phyloP scores from a whole-genome alignment of 2,113 vertebrate species.

The Pseudorectes ferrugineus region DNA sequence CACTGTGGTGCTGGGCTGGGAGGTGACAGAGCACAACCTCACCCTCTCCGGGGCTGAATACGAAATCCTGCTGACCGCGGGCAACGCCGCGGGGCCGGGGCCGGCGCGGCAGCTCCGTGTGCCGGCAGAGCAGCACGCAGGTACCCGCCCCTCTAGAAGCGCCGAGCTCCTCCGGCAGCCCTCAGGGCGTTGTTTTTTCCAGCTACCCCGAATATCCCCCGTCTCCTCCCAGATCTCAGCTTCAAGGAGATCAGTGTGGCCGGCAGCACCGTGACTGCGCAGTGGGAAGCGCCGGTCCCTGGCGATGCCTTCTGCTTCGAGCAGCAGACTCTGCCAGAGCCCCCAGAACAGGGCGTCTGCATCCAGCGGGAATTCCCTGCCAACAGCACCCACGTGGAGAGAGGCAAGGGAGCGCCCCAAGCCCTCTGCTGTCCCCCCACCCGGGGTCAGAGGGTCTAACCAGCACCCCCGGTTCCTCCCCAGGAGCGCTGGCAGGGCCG shows the following conservation, averaged over 20 bases:
- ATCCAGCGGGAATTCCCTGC: neutral
- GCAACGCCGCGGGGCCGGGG: neutral
- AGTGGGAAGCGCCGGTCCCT: neutral
- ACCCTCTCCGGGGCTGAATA: slow-evolving; percentile 53
- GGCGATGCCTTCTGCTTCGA: slow-evolving; percentile 32
- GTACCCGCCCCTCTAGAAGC: neutral
- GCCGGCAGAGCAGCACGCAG: neutral
- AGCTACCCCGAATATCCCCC: rapidly evolving
- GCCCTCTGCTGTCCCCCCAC: rapidly evolving
- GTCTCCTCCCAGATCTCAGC: neutral
- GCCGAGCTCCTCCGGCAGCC: neutral
- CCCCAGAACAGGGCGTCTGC: rapidly evolving
- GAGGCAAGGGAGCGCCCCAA: neutral
- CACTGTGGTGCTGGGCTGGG: neutral
- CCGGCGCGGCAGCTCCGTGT: neutral
- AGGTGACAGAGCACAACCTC: neutral
- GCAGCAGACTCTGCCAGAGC: neutral
- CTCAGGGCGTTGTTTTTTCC: neutral
- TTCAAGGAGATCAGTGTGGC: neutral
- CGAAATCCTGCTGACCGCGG: neutral
- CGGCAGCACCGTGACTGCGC: rapidly evolving
- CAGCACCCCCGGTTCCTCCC: rapidly evolving
- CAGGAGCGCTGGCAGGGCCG: neutral
- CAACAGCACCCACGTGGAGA: neutral
- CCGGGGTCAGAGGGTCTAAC: neutral